These are phyloP conservation scores for Notoglanidium macrostoma DNA, from an alignment of 2,797 vertebrate species.

Conservation along the genomic window DNA sequence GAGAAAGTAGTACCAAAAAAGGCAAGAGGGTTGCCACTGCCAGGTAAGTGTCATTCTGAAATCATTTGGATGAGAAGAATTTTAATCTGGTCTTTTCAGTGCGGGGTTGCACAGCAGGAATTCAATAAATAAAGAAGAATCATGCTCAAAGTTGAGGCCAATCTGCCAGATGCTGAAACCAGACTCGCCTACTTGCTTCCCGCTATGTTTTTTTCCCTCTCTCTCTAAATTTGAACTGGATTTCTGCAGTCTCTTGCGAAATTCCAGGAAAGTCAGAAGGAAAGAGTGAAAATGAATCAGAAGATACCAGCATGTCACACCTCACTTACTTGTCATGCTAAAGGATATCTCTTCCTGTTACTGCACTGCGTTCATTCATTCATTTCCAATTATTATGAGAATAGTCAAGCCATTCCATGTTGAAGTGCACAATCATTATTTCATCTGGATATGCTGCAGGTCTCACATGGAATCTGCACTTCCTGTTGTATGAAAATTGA, in stretches of 20 bases:
- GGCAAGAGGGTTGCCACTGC: slow-evolving; percentile 26
- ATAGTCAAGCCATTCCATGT: neutral
- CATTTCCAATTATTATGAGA: slow-evolving; percentile 16
- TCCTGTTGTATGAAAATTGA: neutral
- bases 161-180: slow-evolving; percentile 56
- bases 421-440: neutral
- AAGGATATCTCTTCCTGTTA: neutral
- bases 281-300: neutral
- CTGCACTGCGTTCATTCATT: slow-evolving; percentile 1
- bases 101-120: slow-evolving; percentile 60
- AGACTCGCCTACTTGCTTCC: slow-evolving; percentile 24
- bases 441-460: neutral
- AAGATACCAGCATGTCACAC: neutral
- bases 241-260: slow-evolving; percentile 70
- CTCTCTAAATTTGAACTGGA: slow-evolving; percentile 33
- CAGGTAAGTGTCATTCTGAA: slow-evolving; percentile 58
- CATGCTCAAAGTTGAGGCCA: slow-evolving; percentile 54
- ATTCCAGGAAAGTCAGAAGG: slow-evolving; percentile 62
- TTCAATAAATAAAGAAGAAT: slow-evolving; percentile 63
- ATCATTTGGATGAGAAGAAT: slow-evolving; percentile 53
- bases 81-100: slow-evolving; percentile 59
- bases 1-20: slow-evolving; percentile 55
- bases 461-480: slow-evolving; percentile 7
- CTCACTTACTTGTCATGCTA: neutral
- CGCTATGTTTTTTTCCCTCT: slow-evolving; percentile 2